Evolutionary conservation across 1,140 invertebrate genomes (phyloP), one percentile per base, ranked within the genome.

Genomic region (Carposina sasakii): DNA sequence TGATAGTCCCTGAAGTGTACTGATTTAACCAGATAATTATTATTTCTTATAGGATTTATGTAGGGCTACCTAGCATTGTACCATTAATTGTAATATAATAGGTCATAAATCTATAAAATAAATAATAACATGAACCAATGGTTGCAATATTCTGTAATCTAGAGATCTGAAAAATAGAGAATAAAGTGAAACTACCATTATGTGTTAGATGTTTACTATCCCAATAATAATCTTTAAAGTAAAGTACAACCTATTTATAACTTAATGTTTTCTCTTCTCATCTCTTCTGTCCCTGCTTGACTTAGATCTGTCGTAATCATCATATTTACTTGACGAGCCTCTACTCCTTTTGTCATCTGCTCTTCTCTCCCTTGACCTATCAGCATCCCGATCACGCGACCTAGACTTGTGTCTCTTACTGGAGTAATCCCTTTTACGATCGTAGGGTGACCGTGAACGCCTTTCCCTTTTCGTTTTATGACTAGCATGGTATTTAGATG

Each of bases 251-350:
- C 20, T 37, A 24, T 20, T 17, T 39, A 31, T 36, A 16, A 40
- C 37, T 54, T 69, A 85, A 68, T 86, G 81, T 63, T 86, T 86
- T 37, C 85, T 67, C 42, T 86, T 86, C 13, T 85, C 82, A 61
- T 86, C 82, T 43, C 81, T 65, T 22, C 62, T 69, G 26, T 85
- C 82, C 41, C 82, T 60, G 42, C 73, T 76, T 0, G 76, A 74
- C 50, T 85, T 81, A 1, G 84, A 76, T 20, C 81, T 52, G 5
- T 86, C 85, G 67, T 84, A 83, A 56, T 86, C 82, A 63, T 86
- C 81, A 76, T 86, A 85, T 40, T 86, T 86, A 24, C 81, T 70
- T 0, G 78, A 83, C 1, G 61, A 66, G 1, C 49, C 41, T 10
- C 72, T 48, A 34, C 63, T 67, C 2, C 77, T 28, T 46, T 84